Conservation (phyloP, 2,113 vertebrate species). For the Apeltes quadracus region DNA sequence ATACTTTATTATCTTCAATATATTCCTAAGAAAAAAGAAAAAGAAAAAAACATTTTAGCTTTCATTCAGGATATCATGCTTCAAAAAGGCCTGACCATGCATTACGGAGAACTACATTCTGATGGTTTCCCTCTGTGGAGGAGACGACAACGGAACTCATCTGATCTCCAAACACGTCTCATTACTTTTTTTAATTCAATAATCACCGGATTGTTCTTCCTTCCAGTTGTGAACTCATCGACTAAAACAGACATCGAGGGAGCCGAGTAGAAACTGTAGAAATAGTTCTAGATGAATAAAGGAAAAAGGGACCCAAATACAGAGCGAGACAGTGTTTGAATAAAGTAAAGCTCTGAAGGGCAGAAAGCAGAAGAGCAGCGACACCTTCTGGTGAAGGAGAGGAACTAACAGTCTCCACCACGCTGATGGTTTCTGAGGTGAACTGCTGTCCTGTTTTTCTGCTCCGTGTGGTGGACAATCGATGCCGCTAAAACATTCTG, state of each 20-base stretch:
- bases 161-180: neutral
- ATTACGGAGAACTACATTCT: conserved; percentile 36
- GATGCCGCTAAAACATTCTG: neutral
- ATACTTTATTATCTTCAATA: conserved; percentile 27
- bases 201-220: neutral
- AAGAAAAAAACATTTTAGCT: conserved; percentile 47
- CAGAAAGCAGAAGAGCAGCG: neutral
- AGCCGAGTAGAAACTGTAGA: too few species aligned
- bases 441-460: neutral
- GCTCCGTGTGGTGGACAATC: neutral
- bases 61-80: conserved; percentile 10
- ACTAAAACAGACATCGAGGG: too few species aligned
- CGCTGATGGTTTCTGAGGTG: neutral
- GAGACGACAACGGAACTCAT: too few species aligned
- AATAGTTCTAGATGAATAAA: too few species aligned
- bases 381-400: conserved; percentile 15
- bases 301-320: too few species aligned
- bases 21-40: conserved; percentile 16
- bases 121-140: neutral
- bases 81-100: conserved; percentile 10
- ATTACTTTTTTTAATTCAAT: too few species aligned
- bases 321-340: too few species aligned
- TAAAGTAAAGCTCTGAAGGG: too few species aligned
- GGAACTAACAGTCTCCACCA: conserved; percentile 9
- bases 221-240: neutral